A percentile compares a stretch with the other conserved stretches of the same genome.
Conservation (phyloP, 2,888 invertebrate species). For the Luffia ferchaultella region DNA sequence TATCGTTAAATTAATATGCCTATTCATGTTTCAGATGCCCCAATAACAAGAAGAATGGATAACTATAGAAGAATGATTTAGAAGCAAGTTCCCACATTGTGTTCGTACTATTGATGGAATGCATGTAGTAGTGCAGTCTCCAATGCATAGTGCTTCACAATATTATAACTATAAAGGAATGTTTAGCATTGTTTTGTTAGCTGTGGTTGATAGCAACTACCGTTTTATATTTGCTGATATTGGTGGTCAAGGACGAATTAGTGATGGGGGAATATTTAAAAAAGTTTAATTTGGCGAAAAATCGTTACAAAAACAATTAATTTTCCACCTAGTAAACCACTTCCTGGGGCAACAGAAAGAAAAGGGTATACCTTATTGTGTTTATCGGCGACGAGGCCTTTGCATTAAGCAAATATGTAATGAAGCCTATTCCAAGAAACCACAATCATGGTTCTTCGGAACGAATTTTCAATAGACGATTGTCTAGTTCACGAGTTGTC, state of each 20-base stretch:
- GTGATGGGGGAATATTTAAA: conserved; percentile 17
- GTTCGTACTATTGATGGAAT: not conserved
- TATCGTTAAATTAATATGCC: too few species aligned
- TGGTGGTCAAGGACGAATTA: conserved; percentile 18
- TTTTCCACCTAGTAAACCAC: conserved; percentile 17
- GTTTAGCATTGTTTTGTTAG: conserved; percentile 17
- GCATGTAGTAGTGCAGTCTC: not conserved
- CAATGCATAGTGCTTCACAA: conserved; percentile 4
- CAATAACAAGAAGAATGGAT: too few species aligned
- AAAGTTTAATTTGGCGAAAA: conserved; percentile 19
- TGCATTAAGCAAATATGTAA: conserved; percentile 15
- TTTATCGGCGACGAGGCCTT: conserved; percentile 17
- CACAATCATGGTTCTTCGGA: conserved; percentile 15
- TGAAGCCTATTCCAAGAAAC: conserved; percentile 18
- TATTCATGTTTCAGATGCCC: too few species aligned
- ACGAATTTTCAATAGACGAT: conserved; percentile 16
- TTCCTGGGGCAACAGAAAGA: conserved; percentile 15
- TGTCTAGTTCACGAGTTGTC: conserved; percentile 12
- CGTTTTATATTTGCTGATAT: conserved; percentile 12
- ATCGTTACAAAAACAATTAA: conserved; percentile 16
- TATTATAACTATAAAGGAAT: conserved; percentile 14
- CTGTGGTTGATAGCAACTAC: conserved; percentile 15
- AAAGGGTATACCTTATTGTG: conserved; percentile 15
- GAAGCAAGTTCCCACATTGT: conserved; percentile 2
- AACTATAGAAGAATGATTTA: conserved; percentile 9